Conservation (phyloP, 35 echinoderm and acorn worm species). For the Apostichopus parvimensis region DNA sequence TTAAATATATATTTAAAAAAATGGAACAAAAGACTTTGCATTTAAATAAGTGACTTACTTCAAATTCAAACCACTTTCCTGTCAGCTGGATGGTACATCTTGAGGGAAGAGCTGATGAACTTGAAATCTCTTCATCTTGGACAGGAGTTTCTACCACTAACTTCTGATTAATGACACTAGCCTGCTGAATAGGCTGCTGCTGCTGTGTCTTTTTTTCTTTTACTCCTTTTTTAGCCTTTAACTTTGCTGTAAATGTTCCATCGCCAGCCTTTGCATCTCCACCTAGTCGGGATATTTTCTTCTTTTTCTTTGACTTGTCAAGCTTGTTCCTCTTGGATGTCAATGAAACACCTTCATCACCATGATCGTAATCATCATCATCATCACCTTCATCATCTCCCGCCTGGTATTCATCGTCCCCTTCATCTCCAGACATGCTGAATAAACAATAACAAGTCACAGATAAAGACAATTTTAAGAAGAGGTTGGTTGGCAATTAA, state of each 20-base stretch:
- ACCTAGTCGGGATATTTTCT: not conserved
- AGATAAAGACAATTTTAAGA: too few relatives aligned
- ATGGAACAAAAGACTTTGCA: too few relatives aligned
- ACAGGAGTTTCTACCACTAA: not conserved
- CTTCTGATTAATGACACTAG: not conserved
- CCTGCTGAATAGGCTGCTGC: not conserved
- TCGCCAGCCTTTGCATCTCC: not conserved
- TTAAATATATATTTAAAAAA: too few relatives aligned
- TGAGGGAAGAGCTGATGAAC: constrained; percentile 3
- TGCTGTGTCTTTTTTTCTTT: constrained; percentile 27
- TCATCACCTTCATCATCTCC: not conserved
- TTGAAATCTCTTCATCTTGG: constrained; percentile 37
- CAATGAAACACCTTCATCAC: not conserved
- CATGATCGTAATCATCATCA: not conserved
- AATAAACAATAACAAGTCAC: not conserved
- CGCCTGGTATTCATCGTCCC: not conserved
- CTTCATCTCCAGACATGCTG: constrained; percentile 12
- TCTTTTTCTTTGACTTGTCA: not conserved
- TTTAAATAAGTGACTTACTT: not conserved
- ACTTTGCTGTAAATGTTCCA: not conserved
- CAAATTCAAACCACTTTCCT: constrained; percentile 30
- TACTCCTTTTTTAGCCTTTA: not conserved
- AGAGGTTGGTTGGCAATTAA: too few relatives aligned
- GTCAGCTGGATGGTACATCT: not conserved
- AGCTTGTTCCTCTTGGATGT: not conserved